phyloP scores from a whole-genome alignment of 2,797 vertebrate genomes.

The Limosa lapponica region DNA sequence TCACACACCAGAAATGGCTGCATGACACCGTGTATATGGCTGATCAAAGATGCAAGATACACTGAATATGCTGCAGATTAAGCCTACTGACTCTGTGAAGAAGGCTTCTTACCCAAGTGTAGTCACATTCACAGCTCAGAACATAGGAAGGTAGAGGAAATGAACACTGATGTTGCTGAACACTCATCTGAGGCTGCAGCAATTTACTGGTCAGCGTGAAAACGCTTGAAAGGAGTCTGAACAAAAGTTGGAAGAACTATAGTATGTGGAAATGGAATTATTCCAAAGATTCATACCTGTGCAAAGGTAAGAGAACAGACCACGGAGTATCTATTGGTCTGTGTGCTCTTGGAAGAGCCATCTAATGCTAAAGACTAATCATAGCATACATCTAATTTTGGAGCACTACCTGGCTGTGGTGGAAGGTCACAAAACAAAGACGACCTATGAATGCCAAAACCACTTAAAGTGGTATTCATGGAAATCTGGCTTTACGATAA shows the following conservation, averaged over 20 bases:
- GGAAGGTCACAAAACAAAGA: slow-evolving; percentile 21
- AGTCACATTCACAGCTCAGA: not conserved
- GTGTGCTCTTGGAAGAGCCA: not conserved
- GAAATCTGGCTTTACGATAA: slow-evolving; percentile 1
- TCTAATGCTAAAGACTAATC: not conserved
- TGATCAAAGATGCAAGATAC: not conserved
- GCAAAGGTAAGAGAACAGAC: not conserved
- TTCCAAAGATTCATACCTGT: not conserved
- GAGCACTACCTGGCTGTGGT: not conserved
- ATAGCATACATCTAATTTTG: not conserved
- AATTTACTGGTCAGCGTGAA: not conserved
- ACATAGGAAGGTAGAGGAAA: not conserved
- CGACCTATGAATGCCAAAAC: not conserved
- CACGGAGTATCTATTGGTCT: not conserved
- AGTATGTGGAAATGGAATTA: not conserved
- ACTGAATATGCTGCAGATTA: not conserved
- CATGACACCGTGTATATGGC: not conserved
- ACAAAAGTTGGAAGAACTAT: not conserved
- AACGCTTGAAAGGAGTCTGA: not conserved
- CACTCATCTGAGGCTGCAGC: not conserved
- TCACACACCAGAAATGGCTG: not conserved
- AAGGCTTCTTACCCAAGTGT: not conserved
- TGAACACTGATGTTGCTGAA: not conserved
- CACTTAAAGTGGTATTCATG: not conserved
- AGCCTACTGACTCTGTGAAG: not conserved